phyloP scores from a whole-genome alignment of 2,113 vertebrate genomes.

The Seriola quinqueradiata region DNA sequence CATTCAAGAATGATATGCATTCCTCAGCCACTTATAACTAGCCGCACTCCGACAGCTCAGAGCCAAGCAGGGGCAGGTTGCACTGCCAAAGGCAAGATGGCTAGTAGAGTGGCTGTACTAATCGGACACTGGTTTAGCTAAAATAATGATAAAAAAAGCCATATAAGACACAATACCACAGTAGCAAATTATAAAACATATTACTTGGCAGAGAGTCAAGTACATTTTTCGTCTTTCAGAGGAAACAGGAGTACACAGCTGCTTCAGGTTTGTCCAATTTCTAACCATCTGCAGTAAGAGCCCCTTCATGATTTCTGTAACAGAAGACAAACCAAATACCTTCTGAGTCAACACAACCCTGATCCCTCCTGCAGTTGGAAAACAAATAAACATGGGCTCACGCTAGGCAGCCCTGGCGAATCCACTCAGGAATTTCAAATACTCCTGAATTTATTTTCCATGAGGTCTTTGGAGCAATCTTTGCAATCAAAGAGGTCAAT shows the following conservation, averaged over 20 bases:
- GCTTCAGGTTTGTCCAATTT: slow-evolving; percentile 69
- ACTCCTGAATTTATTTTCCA: slow-evolving; percentile 84
- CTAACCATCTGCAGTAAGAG: slow-evolving; percentile 71
- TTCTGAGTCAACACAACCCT: slow-evolving; percentile 75
- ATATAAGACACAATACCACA: slow-evolving; percentile 60
- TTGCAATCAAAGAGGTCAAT: slow-evolving; percentile 77
- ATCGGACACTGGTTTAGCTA: slow-evolving; percentile 51
- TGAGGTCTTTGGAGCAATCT: slow-evolving; percentile 79
- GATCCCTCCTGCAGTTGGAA: slow-evolving; percentile 69
- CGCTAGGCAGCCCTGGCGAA: slow-evolving; percentile 63
- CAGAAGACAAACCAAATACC: slow-evolving; percentile 80
- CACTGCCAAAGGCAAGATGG: slow-evolving; percentile 49
- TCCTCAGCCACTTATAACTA: slow-evolving; percentile 42
- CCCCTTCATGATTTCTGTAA: slow-evolving; percentile 71
- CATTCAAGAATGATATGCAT: slow-evolving; percentile 70
- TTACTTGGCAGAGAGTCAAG: slow-evolving; percentile 68
- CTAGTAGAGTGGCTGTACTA: slow-evolving; percentile 43
- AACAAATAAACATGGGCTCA: slow-evolving; percentile 83
- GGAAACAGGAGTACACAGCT: slow-evolving; percentile 71
- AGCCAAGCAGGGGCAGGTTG: slow-evolving; percentile 53
- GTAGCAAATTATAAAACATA: slow-evolving; percentile 75
- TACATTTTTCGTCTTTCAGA: slow-evolving; percentile 38
- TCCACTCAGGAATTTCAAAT: slow-evolving; percentile 78
- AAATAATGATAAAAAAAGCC: slow-evolving; percentile 63
- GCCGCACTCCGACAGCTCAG: slow-evolving; percentile 34